Conservation (phyloP, 2,888 invertebrate genomes). For the Heliconius erato region DNA sequence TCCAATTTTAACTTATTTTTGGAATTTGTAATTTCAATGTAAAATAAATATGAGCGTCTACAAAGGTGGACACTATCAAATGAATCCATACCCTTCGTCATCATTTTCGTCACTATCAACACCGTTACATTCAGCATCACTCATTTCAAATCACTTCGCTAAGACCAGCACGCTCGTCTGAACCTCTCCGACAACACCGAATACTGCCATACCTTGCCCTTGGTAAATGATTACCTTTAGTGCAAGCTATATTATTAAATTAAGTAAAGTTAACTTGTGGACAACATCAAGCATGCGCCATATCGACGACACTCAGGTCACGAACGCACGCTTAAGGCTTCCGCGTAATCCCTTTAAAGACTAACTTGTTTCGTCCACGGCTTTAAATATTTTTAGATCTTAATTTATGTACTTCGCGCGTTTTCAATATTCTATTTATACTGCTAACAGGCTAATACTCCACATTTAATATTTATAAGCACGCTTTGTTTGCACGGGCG, state of each 20-base stretch:
- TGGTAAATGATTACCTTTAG: slow-evolving; percentile 83
- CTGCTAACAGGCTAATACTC: slow-evolving; percentile 1
- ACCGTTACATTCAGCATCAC: slow-evolving; percentile 80
- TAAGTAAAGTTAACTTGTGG: slow-evolving; percentile 81
- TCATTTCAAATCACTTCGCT: slow-evolving; percentile 67
- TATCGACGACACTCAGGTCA: slow-evolving; percentile 78
- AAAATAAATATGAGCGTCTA: slow-evolving; percentile 23
- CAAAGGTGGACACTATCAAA: slow-evolving; percentile 36
- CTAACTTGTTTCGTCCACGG: slow-evolving; percentile 46
- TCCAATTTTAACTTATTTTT: slow-evolving; percentile 21
- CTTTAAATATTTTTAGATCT: slow-evolving; percentile 50
- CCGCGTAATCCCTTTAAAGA: slow-evolving; percentile 81
- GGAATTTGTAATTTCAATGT: background rate
- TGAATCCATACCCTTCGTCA: slow-evolving; percentile 71
- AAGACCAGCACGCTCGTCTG: slow-evolving; percentile 65
- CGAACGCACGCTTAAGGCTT: slow-evolving; percentile 82
- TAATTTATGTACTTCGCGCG: slow-evolving; percentile 38
- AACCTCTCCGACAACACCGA: slow-evolving; percentile 67
- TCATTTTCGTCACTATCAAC: slow-evolving; percentile 69
- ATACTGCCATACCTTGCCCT: slow-evolving; percentile 80
- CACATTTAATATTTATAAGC: background rate
- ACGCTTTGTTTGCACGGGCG: background rate
- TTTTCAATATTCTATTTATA: slow-evolving; percentile 20
- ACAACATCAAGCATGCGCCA: slow-evolving; percentile 79
- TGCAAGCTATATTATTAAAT: slow-evolving; percentile 84